Evolutionary conservation across 2,888 invertebrate species (phyloP).

Genomic region (Tenthredo notha): DNA sequence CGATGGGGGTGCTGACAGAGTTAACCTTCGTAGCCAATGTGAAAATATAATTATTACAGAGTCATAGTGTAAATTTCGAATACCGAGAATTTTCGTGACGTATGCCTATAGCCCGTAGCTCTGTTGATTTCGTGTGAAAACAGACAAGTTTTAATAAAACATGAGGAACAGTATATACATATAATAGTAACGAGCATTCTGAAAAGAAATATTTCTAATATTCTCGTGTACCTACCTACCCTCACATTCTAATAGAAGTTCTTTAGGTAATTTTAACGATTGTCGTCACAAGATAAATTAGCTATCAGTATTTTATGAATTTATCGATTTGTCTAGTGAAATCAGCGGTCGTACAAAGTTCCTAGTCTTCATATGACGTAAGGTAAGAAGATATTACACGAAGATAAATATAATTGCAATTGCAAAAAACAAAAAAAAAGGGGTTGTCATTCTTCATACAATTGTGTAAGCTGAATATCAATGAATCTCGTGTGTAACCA

Average conservation of each 20-base stretch:
- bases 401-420: slow-evolving; percentile 5
- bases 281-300: background rate
- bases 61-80: slow-evolving; percentile 26
- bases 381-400: background rate
- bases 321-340: background rate
- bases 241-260: background rate
- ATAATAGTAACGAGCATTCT: background rate
- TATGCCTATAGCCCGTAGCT: background rate
- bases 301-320: background rate
- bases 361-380: background rate
- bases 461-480: background rate
- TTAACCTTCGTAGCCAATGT: background rate
- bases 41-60: slow-evolving; percentile 15
- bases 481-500: background rate
- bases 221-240: background rate
- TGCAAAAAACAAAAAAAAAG: background rate
- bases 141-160: slow-evolving; percentile 27
- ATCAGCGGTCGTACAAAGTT: background rate
- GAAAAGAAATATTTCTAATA: background rate
- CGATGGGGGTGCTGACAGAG: background rate
- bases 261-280: background rate
- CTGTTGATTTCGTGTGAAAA: slow-evolving; percentile 20
- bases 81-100: slow-evolving; percentile 18
- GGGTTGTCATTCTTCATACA: background rate
- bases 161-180: background rate